These are phyloP conservation scores for Lithodes maja DNA, from an alignment of 2,888 invertebrate species.

Conservation along the genomic window DNA sequence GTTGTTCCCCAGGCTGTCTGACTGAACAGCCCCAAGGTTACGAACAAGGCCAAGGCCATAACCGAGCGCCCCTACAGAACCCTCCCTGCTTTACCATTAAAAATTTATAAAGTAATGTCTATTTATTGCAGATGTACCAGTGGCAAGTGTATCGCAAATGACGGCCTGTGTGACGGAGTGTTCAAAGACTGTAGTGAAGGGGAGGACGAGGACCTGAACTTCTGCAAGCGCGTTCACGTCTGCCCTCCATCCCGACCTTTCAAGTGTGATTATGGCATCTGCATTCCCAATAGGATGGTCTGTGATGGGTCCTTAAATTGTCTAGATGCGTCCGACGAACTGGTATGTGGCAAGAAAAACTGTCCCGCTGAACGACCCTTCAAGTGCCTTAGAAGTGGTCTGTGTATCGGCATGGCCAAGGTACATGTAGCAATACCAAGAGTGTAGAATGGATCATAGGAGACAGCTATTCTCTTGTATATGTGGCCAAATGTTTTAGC, in stretches of 20 bases:
- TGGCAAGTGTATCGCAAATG: constrained; percentile 79
- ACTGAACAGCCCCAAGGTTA: no score
- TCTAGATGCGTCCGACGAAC: constrained; percentile 65
- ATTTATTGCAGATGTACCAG: constrained; percentile 70
- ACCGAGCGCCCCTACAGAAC: no score
- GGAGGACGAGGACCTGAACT: constrained; percentile 66
- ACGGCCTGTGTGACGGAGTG: constrained; percentile 81
- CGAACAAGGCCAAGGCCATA: no score
- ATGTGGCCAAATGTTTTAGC: no score
- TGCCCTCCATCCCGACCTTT: constrained; percentile 57
- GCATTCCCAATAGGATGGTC: constrained; percentile 62
- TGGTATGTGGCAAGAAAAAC: constrained; percentile 46
- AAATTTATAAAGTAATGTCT: no score
- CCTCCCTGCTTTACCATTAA: no score
- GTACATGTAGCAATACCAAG: constrained; percentile 29
- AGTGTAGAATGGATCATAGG: no score
- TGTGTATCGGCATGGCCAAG: constrained; percentile 56
- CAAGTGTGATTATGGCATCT: constrained; percentile 70
- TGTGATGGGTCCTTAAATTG: constrained; percentile 67
- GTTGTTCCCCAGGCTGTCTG: no score
- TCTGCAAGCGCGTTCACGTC: constrained; percentile 52
- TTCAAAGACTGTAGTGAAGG: constrained; percentile 65
- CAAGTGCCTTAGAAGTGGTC: constrained; percentile 56
- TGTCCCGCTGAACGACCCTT: constrained; percentile 66
- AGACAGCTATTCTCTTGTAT: no score